A percentile compares a stretch with the other conserved stretches of the same genome.
These are phyloP conservation scores for Drosophila diplacantha DNA, from an alignment of 2,888 invertebrate species.

Conservation along the genomic window DNA sequence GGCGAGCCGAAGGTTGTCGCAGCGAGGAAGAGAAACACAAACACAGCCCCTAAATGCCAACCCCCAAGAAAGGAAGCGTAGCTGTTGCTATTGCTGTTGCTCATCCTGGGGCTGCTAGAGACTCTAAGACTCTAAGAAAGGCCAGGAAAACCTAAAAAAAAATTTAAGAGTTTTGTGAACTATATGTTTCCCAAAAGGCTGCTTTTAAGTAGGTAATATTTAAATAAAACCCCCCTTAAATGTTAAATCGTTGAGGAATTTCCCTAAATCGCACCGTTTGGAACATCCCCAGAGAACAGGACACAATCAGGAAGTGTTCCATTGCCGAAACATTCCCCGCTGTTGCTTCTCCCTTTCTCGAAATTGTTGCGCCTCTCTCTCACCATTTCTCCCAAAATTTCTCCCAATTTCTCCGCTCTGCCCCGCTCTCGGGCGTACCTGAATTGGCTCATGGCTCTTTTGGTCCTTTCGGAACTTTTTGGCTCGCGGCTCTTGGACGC, in stretches of 20 bases:
- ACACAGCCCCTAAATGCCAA: slow-evolving; percentile 51
- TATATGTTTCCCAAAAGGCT: no score
- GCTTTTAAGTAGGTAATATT: accelerated
- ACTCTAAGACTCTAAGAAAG: no score
- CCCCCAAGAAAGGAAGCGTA: slow-evolving; percentile 53
- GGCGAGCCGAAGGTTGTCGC: slow-evolving; percentile 7
- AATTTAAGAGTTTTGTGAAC: no score
- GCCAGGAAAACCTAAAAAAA: no score
- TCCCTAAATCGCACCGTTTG: slow-evolving; percentile 28
- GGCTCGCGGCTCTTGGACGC: slow-evolving; percentile 34
- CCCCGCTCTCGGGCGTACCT: slow-evolving; percentile 41
- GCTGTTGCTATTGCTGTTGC: slow-evolving; percentile 62
- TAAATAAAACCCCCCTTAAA: background rate
- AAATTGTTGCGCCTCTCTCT: slow-evolving; percentile 68
- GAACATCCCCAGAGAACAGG: slow-evolving; percentile 32
- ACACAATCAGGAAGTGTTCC: slow-evolving; percentile 71
- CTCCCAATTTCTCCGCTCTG: slow-evolving; percentile 14
- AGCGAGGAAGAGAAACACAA: slow-evolving; percentile 29
- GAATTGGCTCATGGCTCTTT: slow-evolving; percentile 67
- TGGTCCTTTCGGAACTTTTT: slow-evolving; percentile 36
- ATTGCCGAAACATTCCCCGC: slow-evolving; percentile 45
- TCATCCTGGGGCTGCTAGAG: slow-evolving; percentile 48
- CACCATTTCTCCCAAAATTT: slow-evolving; percentile 27
- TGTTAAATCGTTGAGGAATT: accelerated
- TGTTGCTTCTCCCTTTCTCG: slow-evolving; percentile 35